These are phyloP conservation scores for Helostoma temminkii DNA, from an alignment of 2,797 vertebrate species.

Conservation along the genomic window DNA sequence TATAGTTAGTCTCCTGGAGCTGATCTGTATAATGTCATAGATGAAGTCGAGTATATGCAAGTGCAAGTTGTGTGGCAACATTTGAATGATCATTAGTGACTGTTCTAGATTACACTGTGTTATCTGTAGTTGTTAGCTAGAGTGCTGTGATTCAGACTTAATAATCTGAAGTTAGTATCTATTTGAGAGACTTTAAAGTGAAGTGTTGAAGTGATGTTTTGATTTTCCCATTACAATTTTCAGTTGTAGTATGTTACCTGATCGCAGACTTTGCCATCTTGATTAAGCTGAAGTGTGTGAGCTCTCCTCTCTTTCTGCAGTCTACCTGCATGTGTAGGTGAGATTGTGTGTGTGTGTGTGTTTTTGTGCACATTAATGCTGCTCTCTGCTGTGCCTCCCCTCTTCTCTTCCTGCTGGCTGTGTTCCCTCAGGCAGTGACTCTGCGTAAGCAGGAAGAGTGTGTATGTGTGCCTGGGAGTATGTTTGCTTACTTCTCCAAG, in stretches of 20 bases:
- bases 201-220: constrained; percentile 20
- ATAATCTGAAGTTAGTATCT: not conserved
- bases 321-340: constrained; percentile 42
- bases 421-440: constrained; percentile 73
- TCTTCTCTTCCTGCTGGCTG: constrained; percentile 67
- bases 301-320: constrained; percentile 47
- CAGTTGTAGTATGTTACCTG: constrained; percentile 21
- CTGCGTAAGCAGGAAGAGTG: constrained; percentile 66
- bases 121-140: constrained; percentile 1
- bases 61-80: constrained; percentile 18
- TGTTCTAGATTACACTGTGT: not conserved
- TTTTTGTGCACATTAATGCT: constrained; percentile 40
- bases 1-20: constrained; percentile 25
- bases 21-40: constrained; percentile 8
- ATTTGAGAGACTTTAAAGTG: not conserved
- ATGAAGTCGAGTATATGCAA: not conserved
- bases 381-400: constrained; percentile 47
- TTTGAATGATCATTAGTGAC: constrained; percentile 4
- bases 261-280: constrained; percentile 41
- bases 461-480: constrained; percentile 10
- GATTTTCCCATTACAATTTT: constrained; percentile 11
- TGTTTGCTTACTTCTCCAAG: constrained; percentile 7
- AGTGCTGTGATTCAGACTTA: constrained; percentile 4
- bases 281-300: constrained; percentile 39
- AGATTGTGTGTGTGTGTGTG: constrained; percentile 26